Evolutionary conservation across 2,888 invertebrate species (phyloP).

Genomic region (Eristalis intricaria): DNA sequence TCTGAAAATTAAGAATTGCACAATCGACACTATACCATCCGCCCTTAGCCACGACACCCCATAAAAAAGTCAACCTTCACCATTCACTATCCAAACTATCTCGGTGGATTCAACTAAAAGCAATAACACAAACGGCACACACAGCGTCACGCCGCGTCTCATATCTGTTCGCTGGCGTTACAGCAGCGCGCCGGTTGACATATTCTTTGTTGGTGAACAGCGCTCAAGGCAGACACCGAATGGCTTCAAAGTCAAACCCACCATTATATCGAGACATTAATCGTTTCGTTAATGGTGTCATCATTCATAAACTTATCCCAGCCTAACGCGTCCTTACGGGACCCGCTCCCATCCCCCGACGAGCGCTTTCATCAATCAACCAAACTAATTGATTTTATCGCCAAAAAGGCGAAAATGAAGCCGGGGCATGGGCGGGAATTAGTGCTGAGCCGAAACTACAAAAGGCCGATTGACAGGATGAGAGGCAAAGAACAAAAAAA

Average conservation of each 20-base stretch:
- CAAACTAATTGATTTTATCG: constrained; percentile 56
- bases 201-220: constrained; percentile 16
- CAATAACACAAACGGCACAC: not conserved
- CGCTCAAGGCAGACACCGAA: constrained; percentile 50
- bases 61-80: constrained; percentile 17
- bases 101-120: constrained; percentile 10
- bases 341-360: not conserved
- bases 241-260: constrained; percentile 43
- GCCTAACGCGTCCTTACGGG: not conserved
- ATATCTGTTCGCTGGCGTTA: not conserved
- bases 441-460: constrained; percentile 34
- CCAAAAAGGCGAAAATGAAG: constrained; percentile 17
- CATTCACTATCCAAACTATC: constrained; percentile 23
- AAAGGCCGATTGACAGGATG: constrained; percentile 27
- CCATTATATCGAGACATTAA: constrained; percentile 53
- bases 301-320: constrained; percentile 39
- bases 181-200: not conserved
- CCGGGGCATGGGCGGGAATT: constrained; percentile 3
- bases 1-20: constrained; percentile 22
- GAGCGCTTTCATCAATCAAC: constrained; percentile 45
- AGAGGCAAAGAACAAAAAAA: not conserved
- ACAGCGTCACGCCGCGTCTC: not conserved
- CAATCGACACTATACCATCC: constrained; percentile 25
- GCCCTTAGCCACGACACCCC: not conserved
- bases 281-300: constrained; percentile 57